Conservation (phyloP, 2,113 vertebrate genomes). For the Ellobius talpinus region DNA sequence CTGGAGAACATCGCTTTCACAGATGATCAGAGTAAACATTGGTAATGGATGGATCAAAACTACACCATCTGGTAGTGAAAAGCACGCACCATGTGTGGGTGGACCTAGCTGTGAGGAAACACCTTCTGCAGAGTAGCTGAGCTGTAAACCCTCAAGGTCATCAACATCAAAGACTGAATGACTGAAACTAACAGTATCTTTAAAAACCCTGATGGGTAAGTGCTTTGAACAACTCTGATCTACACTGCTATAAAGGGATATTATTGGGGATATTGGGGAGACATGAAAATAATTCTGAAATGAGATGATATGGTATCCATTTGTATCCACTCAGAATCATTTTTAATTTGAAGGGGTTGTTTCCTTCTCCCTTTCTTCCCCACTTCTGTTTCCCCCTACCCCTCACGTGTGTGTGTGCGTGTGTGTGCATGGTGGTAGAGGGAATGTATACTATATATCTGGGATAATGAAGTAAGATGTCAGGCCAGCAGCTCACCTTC, state of each 20-base stretch:
- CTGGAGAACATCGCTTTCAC: background rate
- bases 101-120: background rate
- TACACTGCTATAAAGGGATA: background rate
- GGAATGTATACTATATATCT: background rate
- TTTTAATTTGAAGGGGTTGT: background rate
- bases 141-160: background rate
- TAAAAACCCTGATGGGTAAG: background rate
- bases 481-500: background rate
- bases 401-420: background rate
- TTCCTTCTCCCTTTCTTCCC: background rate
- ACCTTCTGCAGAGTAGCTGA: background rate
- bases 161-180: background rate
- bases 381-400: too few relatives aligned
- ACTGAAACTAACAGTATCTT: background rate
- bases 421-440: background rate
- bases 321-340: background rate
- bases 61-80: background rate
- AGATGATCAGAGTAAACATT: background rate
- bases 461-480: background rate
- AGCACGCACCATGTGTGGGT: background rate
- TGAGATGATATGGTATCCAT: background rate
- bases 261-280: background rate
- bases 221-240: background rate
- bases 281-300: background rate
- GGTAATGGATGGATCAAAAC: background rate